Conservation (phyloP, 2,113 vertebrate genomes). For the Macroglossus sobrinus region DNA sequence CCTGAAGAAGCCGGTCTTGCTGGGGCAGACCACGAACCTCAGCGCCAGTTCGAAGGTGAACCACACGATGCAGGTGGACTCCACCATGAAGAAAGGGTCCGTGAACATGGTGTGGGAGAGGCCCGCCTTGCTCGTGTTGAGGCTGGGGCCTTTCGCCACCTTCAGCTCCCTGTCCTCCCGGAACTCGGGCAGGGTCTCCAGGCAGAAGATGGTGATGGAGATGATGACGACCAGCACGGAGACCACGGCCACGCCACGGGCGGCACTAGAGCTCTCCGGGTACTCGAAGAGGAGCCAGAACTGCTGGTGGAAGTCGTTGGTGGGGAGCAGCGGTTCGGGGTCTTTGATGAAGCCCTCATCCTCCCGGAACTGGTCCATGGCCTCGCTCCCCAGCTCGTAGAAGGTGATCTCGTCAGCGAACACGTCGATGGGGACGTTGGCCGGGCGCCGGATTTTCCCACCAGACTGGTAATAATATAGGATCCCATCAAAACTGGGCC, state of each 20-base stretch:
- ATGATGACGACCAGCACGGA: constrained; percentile 95
- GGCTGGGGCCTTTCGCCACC: constrained; percentile 66
- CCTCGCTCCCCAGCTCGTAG: constrained; percentile 93
- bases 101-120: constrained; percentile 85
- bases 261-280: constrained; percentile 95
- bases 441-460: constrained; percentile 94
- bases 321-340: constrained; percentile 89
- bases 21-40: constrained; percentile 93
- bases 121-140: constrained; percentile 69
- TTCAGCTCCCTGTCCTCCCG: constrained; percentile 88
- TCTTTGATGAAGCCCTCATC: constrained; percentile 98
- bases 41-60: constrained; percentile 94
- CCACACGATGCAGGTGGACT: constrained; percentile 95
- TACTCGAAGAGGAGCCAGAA: constrained; percentile 98
- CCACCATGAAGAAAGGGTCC: constrained; percentile 96
- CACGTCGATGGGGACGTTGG: constrained; percentile 94
- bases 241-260: constrained; percentile 92
- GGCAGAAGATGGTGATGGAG: constrained; percentile 97
- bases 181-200: constrained; percentile 97
- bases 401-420: constrained; percentile 96
- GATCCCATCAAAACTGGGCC: constrained; percentile 97
- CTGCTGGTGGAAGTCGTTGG: constrained; percentile 90
- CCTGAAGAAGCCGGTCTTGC: constrained; percentile 93
- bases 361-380: constrained; percentile 96
- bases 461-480: constrained; percentile 98